phyloP scores from a whole-genome alignment of 2,888 invertebrate genomes.

The Candidula unifasciata region DNA sequence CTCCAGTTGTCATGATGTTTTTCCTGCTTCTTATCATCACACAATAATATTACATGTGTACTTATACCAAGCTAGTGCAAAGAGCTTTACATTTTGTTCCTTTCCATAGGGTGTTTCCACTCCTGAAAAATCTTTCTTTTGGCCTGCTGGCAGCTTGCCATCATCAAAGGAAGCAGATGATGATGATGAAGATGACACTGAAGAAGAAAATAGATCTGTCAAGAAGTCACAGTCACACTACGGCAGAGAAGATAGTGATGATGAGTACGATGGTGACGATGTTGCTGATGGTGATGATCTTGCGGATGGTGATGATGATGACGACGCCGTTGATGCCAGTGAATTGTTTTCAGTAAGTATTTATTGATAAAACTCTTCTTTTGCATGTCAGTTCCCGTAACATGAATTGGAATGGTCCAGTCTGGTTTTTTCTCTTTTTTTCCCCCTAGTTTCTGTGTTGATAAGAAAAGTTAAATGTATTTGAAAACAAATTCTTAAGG shows the following conservation, averaged over 20 bases:
- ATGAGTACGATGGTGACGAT: constrained; percentile 57
- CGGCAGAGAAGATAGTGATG: constrained; percentile 61
- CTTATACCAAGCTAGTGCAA: too few relatives aligned
- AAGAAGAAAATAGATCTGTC: constrained; percentile 50
- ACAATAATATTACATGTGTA: too few relatives aligned
- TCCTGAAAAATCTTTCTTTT: constrained; percentile 82
- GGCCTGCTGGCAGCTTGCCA: constrained; percentile 77
- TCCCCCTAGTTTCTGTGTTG: too few relatives aligned
- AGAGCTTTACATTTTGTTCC: not conserved
- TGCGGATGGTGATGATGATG: constrained; percentile 55
- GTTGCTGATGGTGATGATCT: constrained; percentile 56
- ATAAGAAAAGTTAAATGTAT: too few relatives aligned
- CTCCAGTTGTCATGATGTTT: too few relatives aligned
- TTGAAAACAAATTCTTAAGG: too few relatives aligned
- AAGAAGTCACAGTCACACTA: constrained; percentile 36
- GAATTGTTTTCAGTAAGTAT: constrained; percentile 37
- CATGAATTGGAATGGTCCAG: too few relatives aligned
- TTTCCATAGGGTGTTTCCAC: constrained; percentile 76
- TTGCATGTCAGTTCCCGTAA: too few relatives aligned
- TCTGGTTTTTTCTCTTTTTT: too few relatives aligned
- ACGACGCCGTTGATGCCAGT: constrained; percentile 14
- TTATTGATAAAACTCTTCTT: too few relatives aligned
- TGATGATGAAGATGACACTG: constrained; percentile 54
- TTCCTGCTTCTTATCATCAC: too few relatives aligned
- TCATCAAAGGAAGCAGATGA: constrained; percentile 47